Evolutionary conservation across 2,888 invertebrate genomes (phyloP).

Genomic region (Orchestes rusci): DNA sequence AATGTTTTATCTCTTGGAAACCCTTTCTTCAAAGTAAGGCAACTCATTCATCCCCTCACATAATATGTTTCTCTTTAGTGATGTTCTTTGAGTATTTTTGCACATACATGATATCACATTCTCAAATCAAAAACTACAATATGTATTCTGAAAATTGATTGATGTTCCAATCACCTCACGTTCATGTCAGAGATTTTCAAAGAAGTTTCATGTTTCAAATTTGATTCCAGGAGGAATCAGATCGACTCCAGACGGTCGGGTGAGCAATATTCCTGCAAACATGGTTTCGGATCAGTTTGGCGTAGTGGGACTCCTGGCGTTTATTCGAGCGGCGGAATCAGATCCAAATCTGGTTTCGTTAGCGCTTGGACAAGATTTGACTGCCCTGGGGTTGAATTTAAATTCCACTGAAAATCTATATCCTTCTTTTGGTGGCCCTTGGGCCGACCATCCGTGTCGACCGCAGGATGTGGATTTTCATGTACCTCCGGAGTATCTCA

Average conservation of each 20-base stretch:
- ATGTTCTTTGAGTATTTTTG: too few relatives aligned
- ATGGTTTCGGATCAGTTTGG: slow-evolving; percentile 99
- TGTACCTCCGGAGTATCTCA: slow-evolving; percentile 97
- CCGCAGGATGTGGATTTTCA: slow-evolving; percentile 98
- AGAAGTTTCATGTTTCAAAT: background rate
- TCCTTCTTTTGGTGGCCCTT: slow-evolving; percentile 97
- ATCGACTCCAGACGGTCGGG: slow-evolving; percentile 94
- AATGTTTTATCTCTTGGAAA: too few relatives aligned
- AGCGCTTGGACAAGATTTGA: slow-evolving; percentile 96
- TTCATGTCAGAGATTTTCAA: background rate
- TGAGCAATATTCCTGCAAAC: slow-evolving; percentile 95
- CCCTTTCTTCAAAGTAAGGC: too few relatives aligned
- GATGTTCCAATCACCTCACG: too few relatives aligned
- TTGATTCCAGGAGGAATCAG: slow-evolving; percentile 74
- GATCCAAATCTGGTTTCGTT: slow-evolving; percentile 94
- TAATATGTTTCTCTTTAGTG: too few relatives aligned
- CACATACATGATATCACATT: too few relatives aligned
- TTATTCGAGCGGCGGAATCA: slow-evolving; percentile 95
- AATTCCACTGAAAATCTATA: slow-evolving; percentile 97
- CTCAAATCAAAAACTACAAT: too few relatives aligned
- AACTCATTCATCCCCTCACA: too few relatives aligned
- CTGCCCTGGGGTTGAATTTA: slow-evolving; percentile 94
- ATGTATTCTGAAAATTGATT: too few relatives aligned
- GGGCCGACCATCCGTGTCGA: slow-evolving; percentile 96
- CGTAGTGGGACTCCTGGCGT: slow-evolving; percentile 96